These are phyloP conservation scores for Entelurus aequoreus DNA, from an alignment of 2,113 vertebrate genomes.

Conservation along the genomic window DNA sequence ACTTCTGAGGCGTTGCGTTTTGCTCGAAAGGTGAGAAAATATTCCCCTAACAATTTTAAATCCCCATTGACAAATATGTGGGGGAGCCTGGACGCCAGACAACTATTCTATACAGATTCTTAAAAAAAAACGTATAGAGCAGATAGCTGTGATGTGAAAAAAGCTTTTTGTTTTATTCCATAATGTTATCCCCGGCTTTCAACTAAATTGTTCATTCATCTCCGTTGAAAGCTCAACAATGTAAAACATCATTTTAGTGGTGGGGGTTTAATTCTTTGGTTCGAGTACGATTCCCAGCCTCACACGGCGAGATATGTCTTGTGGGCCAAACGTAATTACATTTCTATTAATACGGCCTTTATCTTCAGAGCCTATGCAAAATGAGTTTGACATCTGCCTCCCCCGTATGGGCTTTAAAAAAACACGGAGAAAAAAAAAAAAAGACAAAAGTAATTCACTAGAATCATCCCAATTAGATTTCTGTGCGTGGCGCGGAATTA, in stretches of 20 bases:
- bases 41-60: too few relatives aligned
- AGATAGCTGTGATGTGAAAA: too few relatives aligned
- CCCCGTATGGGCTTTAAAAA: slow-evolving; percentile 2
- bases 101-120: too few relatives aligned
- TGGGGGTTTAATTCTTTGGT: background rate
- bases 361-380: slow-evolving; percentile 7
- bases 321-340: slow-evolving; percentile 13
- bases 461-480: slow-evolving; percentile 13
- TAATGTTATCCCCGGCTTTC: background rate
- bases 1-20: too few relatives aligned
- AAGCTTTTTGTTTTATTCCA: too few relatives aligned
- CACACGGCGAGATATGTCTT: background rate
- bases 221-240: background rate
- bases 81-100: too few relatives aligned
- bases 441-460: background rate
- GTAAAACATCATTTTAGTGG: background rate
- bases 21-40: too few relatives aligned
- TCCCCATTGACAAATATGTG: too few relatives aligned
- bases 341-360: slow-evolving; percentile 2
- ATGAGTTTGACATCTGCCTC: slow-evolving; percentile 7
- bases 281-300: background rate
- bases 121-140: too few relatives aligned
- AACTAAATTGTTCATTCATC: background rate
- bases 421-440: slow-evolving; percentile 2
- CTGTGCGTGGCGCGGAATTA: background rate